phyloP scores from a whole-genome alignment of 2,797 vertebrate genomes.

The Cryptoblepharus egeriae region DNA sequence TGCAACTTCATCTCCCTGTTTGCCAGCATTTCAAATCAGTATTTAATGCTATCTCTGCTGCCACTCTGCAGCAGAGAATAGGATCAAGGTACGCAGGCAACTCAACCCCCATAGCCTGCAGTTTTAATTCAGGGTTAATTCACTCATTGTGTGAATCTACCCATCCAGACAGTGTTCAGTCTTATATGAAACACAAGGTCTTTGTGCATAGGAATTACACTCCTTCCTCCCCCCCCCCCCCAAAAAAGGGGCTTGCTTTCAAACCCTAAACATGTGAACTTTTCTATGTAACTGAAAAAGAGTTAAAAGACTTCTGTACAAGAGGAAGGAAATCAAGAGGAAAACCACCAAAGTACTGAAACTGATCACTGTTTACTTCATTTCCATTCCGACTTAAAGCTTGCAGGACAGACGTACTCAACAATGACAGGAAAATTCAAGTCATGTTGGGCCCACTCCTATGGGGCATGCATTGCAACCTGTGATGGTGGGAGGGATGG shows the following conservation, averaged over 20 bases:
- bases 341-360: background rate
- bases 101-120: no score
- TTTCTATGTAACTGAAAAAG: background rate
- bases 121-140: no score
- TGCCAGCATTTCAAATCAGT: background rate
- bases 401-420: background rate
- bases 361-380: background rate
- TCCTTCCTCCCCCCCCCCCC: no score
- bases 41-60: no score
- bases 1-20: background rate
- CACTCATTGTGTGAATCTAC: no score
- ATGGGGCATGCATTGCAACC: no score
- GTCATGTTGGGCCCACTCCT: no score
- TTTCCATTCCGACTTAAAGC: background rate
- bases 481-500: no score
- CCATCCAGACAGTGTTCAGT: background rate
- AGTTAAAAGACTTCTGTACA: background rate
- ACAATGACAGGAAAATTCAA: background rate
- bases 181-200: background rate
- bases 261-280: background rate
- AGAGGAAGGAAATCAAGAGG: background rate
- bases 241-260: no score
- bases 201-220: background rate
- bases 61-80: background rate
- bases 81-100: no score